Evolutionary conservation across 2,888 invertebrate species (phyloP), one percentile per base, ranked within the genome.

Genomic region (Prostheceraeus crozeri): DNA sequence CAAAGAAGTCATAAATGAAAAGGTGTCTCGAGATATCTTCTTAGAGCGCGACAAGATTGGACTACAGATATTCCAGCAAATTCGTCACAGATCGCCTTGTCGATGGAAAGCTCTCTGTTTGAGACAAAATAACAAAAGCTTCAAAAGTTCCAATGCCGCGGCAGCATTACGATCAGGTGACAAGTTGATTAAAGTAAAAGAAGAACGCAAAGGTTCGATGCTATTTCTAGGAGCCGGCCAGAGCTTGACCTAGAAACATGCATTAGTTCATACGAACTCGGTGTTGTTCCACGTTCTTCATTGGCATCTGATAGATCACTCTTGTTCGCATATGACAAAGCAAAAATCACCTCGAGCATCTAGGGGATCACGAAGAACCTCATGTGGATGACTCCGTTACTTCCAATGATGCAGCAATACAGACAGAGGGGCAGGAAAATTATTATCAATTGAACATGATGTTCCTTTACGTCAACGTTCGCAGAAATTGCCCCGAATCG

Each of bases 151-250:
- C 21, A 59, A 59, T 59, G 59, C 59, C 61, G n/a, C 59, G 33
- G 30, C 59, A 36, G 35, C 61, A 58, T 33, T 58, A 14, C 30
- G 48, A 57, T 10, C 23, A 11, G 58, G 27, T 11, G 58, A 59
- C 8, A 56, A 57, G 55, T n/a, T 57, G n/a, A 28, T 28, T n/a
- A n/a, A n/a, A n/a, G n/a, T n/a, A n/a, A 60, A 59, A 59, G 59
- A 59, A 59, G 59, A 61, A 59, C 31, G 59, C n/a, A n/a, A n/a
- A 60, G 59, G 59, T 61, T 59, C 60, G 6, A 61, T 59, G 59
- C 59, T 61, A 40, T n/a, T 3, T 10, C 16, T 60, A n/a, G 21
- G 21, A 23, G 59, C 40, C 35, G 30, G 31, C 60, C 30, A 28
- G 60, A 4, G 27, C 58, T 61, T 16, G 59, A 60, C 30, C 59